These are phyloP conservation scores for Tuberolachnus salignus DNA, from an alignment of 2,888 invertebrate species.

Conservation along the genomic window DNA sequence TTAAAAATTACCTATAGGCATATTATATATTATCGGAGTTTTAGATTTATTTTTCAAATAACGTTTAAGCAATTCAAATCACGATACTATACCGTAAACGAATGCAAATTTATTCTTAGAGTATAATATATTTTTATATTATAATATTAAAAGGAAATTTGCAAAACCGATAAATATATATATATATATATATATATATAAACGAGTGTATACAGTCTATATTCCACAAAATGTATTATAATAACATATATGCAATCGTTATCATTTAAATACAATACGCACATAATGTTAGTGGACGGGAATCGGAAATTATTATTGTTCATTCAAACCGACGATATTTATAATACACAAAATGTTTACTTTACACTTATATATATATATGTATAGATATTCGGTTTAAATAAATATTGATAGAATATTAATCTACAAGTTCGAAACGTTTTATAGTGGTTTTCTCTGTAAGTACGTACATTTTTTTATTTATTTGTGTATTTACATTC, in stretches of 20 bases:
- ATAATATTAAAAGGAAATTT: too few species aligned
- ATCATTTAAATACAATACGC: conserved; percentile 48
- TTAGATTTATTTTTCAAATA: too few species aligned
- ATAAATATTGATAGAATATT: conserved; percentile 34
- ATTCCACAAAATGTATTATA: too few species aligned
- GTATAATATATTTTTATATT: too few species aligned
- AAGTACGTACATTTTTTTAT: neutral
- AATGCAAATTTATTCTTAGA: conserved; percentile 18
- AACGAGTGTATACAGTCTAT: too few species aligned
- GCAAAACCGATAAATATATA: too few species aligned
- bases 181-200: too few species aligned
- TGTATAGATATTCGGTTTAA: neutral
- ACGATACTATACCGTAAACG: neutral
- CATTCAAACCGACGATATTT: conserved; percentile 7
- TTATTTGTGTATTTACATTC: conserved; percentile 13
- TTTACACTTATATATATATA: conserved; percentile 6
- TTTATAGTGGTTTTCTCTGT: conserved; percentile 25
- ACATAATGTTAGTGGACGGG: conserved; percentile 5
- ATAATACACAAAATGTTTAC: too few species aligned
- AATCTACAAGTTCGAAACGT: neutral
- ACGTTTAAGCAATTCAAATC: conserved; percentile 9
- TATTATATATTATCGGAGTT: too few species aligned
- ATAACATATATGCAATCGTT: too few species aligned
- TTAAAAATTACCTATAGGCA: too few species aligned
- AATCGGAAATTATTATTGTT: conserved; percentile 7